Evolutionary conservation across 2,113 vertebrate genomes (phyloP).

Genomic region (Psilopsiagon aymara): DNA sequence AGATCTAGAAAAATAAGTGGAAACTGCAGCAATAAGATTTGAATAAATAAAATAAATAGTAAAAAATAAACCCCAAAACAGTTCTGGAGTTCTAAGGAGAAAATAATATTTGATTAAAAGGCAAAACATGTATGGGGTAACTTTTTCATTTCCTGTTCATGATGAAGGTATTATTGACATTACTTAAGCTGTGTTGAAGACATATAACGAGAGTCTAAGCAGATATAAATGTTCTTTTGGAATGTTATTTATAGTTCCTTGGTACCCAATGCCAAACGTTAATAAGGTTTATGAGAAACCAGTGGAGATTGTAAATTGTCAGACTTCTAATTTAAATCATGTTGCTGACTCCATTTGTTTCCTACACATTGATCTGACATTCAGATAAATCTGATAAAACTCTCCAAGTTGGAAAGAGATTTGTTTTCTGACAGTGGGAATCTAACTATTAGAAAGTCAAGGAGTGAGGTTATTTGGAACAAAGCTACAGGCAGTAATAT

Average conservation of each 20-base stretch:
- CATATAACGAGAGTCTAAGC: slow-evolving; percentile 66
- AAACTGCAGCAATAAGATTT: slow-evolving; percentile 69
- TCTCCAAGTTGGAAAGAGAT: slow-evolving; percentile 60
- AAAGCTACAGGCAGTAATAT: slow-evolving; percentile 57
- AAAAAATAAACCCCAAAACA: not conserved
- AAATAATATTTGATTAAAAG: slow-evolving; percentile 75
- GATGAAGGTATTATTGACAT: slow-evolving; percentile 69
- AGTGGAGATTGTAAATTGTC: slow-evolving; percentile 69
- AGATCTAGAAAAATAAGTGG: slow-evolving; percentile 73
- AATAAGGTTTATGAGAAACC: slow-evolving; percentile 77
- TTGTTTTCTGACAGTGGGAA: slow-evolving; percentile 72
- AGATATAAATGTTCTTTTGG: slow-evolving; percentile 72
- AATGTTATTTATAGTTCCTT: slow-evolving; percentile 74
- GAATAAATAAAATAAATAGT: slow-evolving; percentile 60
- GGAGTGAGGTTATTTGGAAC: slow-evolving; percentile 63
- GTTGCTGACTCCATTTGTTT: slow-evolving; percentile 72
- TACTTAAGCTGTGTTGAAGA: slow-evolving; percentile 67
- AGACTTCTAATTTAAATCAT: slow-evolving; percentile 71
- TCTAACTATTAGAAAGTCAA: slow-evolving; percentile 43
- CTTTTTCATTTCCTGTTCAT: slow-evolving; percentile 80
- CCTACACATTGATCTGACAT: slow-evolving; percentile 66
- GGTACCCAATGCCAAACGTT: slow-evolving; percentile 70
- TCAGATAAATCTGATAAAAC: slow-evolving; percentile 76
- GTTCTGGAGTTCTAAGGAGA: slow-evolving; percentile 51
- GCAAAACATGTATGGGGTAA: slow-evolving; percentile 70